Conservation (phyloP, 1,140 invertebrate species). For the Heliconius hermathena region DNA sequence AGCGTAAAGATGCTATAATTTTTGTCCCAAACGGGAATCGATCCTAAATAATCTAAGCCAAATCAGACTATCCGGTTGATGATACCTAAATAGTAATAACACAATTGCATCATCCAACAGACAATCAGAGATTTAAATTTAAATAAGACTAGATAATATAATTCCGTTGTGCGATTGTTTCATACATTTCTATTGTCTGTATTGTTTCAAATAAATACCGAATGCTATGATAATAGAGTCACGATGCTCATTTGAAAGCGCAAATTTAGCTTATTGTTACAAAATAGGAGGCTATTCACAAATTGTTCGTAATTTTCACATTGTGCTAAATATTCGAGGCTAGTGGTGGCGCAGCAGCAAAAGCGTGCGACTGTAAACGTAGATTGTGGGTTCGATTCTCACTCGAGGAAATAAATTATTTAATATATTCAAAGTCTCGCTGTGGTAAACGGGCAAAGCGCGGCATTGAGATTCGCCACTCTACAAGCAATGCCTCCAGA, state of each 20-base stretch:
- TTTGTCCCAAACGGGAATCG: not conserved
- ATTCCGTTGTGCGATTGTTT: not conserved
- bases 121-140: not conserved
- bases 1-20: no score
- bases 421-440: no score
- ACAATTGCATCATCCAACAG: not conserved
- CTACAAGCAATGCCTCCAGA: no score
- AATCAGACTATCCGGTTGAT: not conserved
- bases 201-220: conserved; percentile 11
- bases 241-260: conserved; percentile 13
- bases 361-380: no score
- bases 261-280: conserved; percentile 17
- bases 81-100: not conserved
- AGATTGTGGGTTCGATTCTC: no score
- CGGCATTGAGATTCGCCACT: no score
- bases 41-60: not conserved
- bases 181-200: conserved; percentile 12
- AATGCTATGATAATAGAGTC: conserved; percentile 16
- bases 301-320: not conserved
- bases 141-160: conserved; percentile 5
- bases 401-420: no score
- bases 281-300: not conserved
- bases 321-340: not conserved
- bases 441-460: no score
- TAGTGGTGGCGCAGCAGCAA: no score